These are phyloP conservation scores for Ptychodera flava DNA, from an alignment of 35 echinoderm and acorn worm species.

Conservation along the genomic window DNA sequence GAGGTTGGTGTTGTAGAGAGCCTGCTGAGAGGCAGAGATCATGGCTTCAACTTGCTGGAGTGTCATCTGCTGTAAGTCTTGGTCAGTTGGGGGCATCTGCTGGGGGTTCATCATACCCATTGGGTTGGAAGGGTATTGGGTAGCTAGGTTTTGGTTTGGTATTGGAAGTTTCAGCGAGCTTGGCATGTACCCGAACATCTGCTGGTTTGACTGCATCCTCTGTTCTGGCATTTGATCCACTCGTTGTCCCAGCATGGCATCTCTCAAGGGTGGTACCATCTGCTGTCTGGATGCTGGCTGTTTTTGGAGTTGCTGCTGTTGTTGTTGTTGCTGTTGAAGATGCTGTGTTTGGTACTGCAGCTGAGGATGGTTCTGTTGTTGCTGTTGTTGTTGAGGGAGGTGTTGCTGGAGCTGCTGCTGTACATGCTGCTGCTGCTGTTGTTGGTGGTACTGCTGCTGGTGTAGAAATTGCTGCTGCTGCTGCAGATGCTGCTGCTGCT, in stretches of 20 bases:
- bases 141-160: background rate
- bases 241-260: background rate
- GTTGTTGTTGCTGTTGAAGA: slow-evolving; percentile 11
- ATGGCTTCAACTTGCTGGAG: background rate
- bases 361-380: background rate
- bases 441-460: background rate
- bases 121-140: background rate
- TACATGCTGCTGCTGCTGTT: background rate
- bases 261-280: background rate
- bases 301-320: slow-evolving; percentile 29
- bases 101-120: background rate
- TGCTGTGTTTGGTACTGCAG: background rate
- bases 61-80: background rate
- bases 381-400: background rate
- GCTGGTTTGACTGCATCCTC: background rate
- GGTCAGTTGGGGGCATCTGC: background rate
- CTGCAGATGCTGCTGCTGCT: slow-evolving; percentile 22
- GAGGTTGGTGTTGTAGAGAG: background rate
- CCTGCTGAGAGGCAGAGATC: background rate
- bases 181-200: slow-evolving; percentile 6
- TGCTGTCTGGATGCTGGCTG: background rate
- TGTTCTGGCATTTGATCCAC: background rate
- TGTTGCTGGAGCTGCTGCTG: slow-evolving; percentile 28
- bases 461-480: slow-evolving; percentile 8
- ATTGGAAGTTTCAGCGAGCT: slow-evolving; percentile 35